These are phyloP conservation scores for Lithophane socia DNA, from an alignment of 2,888 invertebrate species.

Conservation along the genomic window DNA sequence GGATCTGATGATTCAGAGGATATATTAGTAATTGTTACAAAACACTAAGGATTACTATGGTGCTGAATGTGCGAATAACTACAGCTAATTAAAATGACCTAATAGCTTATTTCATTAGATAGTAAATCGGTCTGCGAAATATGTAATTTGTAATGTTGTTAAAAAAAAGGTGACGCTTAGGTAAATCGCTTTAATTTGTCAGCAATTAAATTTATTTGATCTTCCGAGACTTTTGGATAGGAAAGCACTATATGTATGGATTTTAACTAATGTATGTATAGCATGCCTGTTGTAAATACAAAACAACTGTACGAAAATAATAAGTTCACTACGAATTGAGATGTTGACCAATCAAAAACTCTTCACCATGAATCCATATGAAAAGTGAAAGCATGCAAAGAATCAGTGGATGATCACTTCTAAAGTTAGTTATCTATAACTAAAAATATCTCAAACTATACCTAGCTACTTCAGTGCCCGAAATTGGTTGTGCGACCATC, in stretches of 20 bases:
- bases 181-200: not conserved
- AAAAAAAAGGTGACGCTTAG: not conserved
- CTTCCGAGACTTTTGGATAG: not conserved
- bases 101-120: not conserved
- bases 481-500: constrained; percentile 89
- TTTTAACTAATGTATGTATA: not conserved
- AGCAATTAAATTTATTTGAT: not conserved
- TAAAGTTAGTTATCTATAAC: not conserved
- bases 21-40: not conserved
- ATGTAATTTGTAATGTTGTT: not conserved
- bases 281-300: not conserved
- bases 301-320: not conserved
- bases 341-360: not conserved
- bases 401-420: not conserved
- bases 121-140: not conserved
- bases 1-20: constrained; percentile 88
- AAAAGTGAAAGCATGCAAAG: not conserved
- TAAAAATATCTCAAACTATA: constrained; percentile 69
- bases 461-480: constrained; percentile 93
- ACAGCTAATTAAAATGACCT: not conserved
- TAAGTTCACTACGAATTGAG: not conserved
- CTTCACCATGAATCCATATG: not conserved
- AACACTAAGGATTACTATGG: not conserved
- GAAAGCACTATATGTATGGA: not conserved
- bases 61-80: not conserved